Percentiles rank a stretch among this genome's conserved stretches.
phyloP scores from a whole-genome alignment of 2,113 vertebrate genomes.

The Lamprotornis superbus region DNA sequence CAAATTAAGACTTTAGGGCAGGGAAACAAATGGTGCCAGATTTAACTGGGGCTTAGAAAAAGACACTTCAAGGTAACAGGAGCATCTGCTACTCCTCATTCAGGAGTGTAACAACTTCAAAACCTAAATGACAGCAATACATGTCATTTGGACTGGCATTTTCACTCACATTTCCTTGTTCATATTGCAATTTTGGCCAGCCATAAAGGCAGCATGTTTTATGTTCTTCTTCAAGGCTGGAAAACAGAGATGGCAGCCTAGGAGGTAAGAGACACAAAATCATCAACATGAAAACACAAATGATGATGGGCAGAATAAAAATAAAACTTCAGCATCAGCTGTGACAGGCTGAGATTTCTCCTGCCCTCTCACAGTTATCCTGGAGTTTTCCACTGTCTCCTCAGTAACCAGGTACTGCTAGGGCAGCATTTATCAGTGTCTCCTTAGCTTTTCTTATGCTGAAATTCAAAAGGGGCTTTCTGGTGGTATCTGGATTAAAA shows the following conservation, averaged over 20 bases:
- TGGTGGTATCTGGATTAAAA: not conserved
- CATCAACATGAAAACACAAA: not conserved
- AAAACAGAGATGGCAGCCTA: not conserved
- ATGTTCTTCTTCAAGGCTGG: not conserved
- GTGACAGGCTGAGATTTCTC: not conserved
- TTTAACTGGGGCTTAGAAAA: not conserved
- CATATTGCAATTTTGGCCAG: not conserved
- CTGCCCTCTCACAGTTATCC: not conserved
- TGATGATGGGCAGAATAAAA: not conserved
- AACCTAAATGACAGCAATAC: not conserved
- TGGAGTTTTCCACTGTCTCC: not conserved
- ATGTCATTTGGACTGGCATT: not conserved
- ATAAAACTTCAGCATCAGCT: not conserved
- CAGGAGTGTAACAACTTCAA: not conserved
- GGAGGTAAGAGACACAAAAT: not conserved
- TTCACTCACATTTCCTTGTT: not conserved
- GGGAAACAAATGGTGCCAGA: not conserved
- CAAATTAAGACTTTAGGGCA: not conserved
- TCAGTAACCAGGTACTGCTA: not conserved
- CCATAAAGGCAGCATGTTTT: not conserved
- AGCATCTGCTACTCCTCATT: not conserved
- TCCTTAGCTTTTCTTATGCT: not conserved
- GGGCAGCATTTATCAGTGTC: not conserved
- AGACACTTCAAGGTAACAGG: not conserved
- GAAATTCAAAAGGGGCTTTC: not conserved